These are phyloP conservation scores for Meta bourneti DNA, from an alignment of 2,888 invertebrate species.

Conservation along the genomic window DNA sequence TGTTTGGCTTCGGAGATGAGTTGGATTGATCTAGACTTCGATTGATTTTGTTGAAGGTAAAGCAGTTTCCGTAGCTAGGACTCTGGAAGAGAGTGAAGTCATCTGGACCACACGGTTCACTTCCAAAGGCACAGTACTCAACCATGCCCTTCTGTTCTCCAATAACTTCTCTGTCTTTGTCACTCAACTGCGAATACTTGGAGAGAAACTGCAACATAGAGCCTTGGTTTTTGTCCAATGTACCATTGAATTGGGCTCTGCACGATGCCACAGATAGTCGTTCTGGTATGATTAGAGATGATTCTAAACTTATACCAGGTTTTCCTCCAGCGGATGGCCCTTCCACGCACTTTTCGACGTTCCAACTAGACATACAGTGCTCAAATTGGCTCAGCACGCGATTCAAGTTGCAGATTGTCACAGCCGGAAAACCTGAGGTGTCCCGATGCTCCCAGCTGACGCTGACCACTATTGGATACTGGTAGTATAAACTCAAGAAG, in stretches of 20 bases:
- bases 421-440: conserved; percentile 73
- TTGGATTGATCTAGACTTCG: not conserved
- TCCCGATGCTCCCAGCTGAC: not conserved
- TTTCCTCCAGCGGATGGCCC: not conserved
- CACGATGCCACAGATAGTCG: not conserved
- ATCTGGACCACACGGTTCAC: not conserved
- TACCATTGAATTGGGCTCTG: not conserved
- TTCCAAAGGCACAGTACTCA: conserved; percentile 14
- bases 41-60: conserved; percentile 25
- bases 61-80: conserved; percentile 57
- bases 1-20: not conserved
- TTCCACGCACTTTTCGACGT: not conserved
- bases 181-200: not conserved
- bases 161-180: not conserved
- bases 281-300: not conserved
- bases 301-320: not conserved
- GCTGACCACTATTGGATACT: conserved; percentile 21
- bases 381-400: conserved; percentile 15
- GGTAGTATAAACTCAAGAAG: conserved; percentile 18
- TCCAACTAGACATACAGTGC: not conserved
- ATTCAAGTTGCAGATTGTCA: conserved; percentile 78
- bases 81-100: conserved; percentile 26
- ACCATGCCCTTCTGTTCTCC: conserved; percentile 22
- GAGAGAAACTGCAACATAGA: not conserved
- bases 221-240: not conserved